These are phyloP conservation scores for Takifugu flavidus DNA, from an alignment of 2,113 vertebrate species.

Conservation along the genomic window DNA sequence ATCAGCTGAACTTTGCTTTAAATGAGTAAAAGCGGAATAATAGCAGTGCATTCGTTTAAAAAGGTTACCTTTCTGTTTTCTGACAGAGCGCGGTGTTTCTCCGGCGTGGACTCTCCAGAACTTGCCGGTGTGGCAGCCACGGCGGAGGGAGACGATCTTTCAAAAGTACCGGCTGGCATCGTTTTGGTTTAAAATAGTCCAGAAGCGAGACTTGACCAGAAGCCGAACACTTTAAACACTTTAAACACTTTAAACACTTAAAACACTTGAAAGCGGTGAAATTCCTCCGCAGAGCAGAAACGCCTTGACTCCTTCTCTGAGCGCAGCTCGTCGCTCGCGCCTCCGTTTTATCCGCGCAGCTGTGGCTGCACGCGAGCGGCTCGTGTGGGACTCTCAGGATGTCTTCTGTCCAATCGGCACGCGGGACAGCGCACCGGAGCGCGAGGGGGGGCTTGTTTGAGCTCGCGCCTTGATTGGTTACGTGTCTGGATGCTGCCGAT, in stretches of 20 bases:
- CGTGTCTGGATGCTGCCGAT: constrained; percentile 44
- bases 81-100: constrained; percentile 79
- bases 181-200: constrained; percentile 36
- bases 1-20: not conserved
- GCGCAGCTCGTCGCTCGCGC: not conserved
- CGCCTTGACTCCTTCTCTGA: no score
- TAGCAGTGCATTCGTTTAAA: not conserved
- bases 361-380: constrained; percentile 85
- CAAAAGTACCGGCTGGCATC: constrained; percentile 86
- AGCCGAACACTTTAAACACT: no score
- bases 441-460: constrained; percentile 77
- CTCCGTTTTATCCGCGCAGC: constrained; percentile 79
- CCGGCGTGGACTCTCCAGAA: constrained; percentile 72
- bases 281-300: not conserved
- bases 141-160: constrained; percentile 79
- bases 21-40: not conserved
- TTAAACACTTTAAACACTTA: no score
- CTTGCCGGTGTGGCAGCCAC: constrained; percentile 80
- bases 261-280: not conserved
- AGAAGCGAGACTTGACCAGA: no score
- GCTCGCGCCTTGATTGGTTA: constrained; percentile 78
- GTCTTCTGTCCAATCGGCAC: constrained; percentile 81
- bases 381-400: constrained; percentile 82
- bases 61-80: constrained; percentile 83
- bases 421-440: constrained; percentile 62